Evolutionary conservation across 2,797 vertebrate species (phyloP), one percentile per base, ranked within the genome.

Genomic region (Cryptoprocta ferox): DNA sequence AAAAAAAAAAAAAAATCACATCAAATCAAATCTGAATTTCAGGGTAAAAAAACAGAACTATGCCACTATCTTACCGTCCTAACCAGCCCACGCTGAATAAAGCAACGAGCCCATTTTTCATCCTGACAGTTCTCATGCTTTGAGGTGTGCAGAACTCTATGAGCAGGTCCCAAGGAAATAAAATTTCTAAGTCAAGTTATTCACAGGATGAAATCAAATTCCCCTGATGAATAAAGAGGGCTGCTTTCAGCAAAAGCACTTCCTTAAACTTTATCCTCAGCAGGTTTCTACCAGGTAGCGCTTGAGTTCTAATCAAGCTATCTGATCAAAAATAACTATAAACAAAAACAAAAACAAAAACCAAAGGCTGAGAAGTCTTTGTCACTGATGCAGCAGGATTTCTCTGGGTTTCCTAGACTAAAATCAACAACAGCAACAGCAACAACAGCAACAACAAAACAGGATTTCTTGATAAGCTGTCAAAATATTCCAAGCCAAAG

Each of bases 271-370:
- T 84, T 12, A 70, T 89, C 93, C 90, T n/a, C 21, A 66, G 85
- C 15, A 32, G 10, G 82, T 90, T 97, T 84, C 70, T 53, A 2
- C 42, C 66, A 70, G 81, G 87, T 68, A 82, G n/a, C 59, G 45
- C 61, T 26, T 78, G 70, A 78, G 92, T 66, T 70, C 92, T 83
- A 66, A 82, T 7, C 73, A 83, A 90, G 76, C 45, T 65, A 83
- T 79, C 82, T 65, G 59, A 56, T 81, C 73, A 71, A 81, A 81
- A 96, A 56, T 81, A 32, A 96, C 50, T 30, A 63, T 42, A 97
- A 75, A 96, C 93, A 95, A 94, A 97, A 91, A 96, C 93, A 95
- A 94, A 97, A 91, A 80, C 59, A 93, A 94, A 94, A 88, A 85
- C 5, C n/a, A 32, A 70, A 80, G 87, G 79, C 70, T 35, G 37